These are phyloP conservation scores for Eurystomus glaucurus DNA, from an alignment of 2,797 vertebrate species.

Conservation along the genomic window DNA sequence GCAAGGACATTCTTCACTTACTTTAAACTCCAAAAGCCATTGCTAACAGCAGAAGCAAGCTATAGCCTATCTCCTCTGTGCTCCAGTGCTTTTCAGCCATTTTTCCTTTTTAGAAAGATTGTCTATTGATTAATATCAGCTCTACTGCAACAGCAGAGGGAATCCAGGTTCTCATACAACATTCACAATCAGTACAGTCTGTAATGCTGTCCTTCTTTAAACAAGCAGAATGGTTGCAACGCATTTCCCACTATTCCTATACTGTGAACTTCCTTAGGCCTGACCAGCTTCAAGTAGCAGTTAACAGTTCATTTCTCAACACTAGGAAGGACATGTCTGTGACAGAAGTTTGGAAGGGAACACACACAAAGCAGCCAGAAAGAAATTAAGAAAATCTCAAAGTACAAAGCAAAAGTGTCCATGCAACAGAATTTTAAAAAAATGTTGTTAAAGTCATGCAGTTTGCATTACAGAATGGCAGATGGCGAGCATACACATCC, in stretches of 20 bases:
- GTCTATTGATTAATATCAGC: background rate
- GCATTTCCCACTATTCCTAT: background rate
- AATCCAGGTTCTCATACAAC: background rate
- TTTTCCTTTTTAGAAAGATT: background rate
- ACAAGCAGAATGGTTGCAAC: background rate
- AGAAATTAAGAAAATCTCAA: background rate
- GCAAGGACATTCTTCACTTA: background rate
- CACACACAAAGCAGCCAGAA: background rate
- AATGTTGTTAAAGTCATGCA: background rate
- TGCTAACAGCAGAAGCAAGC: background rate
- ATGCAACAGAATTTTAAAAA: background rate
- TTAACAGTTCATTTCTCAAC: background rate
- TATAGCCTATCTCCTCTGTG: background rate
- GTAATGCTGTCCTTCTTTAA: background rate
- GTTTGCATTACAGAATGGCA: background rate
- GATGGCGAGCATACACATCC: background rate
- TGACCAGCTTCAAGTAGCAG: background rate
- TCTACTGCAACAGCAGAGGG: background rate
- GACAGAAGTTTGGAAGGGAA: background rate
- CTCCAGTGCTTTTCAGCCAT: background rate
- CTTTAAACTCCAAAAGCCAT: background rate
- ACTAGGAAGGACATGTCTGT: background rate
- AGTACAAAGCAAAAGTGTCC: background rate
- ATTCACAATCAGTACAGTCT: background rate
- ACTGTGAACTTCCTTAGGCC: background rate